A percentile compares a stretch with the other conserved stretches of the same genome.
Conservation (phyloP, 2,888 invertebrate species). For the Pristionchus arcanus region DNA sequence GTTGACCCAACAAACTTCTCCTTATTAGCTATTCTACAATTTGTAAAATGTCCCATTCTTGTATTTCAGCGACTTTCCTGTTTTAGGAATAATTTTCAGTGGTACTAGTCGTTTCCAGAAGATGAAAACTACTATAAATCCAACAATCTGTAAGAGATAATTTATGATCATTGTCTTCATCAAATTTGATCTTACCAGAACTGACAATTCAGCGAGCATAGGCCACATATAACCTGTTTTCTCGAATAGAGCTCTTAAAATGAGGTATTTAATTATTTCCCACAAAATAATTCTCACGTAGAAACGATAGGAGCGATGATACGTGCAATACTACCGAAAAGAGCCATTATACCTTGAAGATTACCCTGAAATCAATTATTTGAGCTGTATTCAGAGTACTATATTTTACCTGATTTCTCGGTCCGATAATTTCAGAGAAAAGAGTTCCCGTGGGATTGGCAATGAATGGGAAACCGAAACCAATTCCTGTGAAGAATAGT, state of each 20-base stretch:
- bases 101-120: slow-evolving; percentile 50
- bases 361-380: slow-evolving; percentile 30
- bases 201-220: slow-evolving; percentile 13
- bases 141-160: not conserved
- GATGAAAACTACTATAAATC: slow-evolving; percentile 1
- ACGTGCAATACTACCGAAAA: slow-evolving; percentile 50
- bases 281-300: not conserved
- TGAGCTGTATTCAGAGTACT: not conserved
- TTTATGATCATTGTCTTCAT: not conserved
- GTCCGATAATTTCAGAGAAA: slow-evolving; percentile 47
- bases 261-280: not conserved
- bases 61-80: slow-evolving; percentile 41
- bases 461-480: slow-evolving; percentile 33
- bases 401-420: slow-evolving; percentile 21
- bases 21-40: not conserved
- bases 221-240: slow-evolving; percentile 51
- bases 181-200: slow-evolving; percentile 16
- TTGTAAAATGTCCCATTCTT: slow-evolving; percentile 52
- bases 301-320: slow-evolving; percentile 46
- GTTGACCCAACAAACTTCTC: not conserved
- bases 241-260: slow-evolving; percentile 43
- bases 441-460: slow-evolving; percentile 52
- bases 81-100: not conserved
- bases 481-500: slow-evolving; percentile 37
- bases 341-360: slow-evolving; percentile 52